Evolutionary conservation across 2,113 vertebrate genomes (phyloP).

Genomic region (Podilymbus podiceps): DNA sequence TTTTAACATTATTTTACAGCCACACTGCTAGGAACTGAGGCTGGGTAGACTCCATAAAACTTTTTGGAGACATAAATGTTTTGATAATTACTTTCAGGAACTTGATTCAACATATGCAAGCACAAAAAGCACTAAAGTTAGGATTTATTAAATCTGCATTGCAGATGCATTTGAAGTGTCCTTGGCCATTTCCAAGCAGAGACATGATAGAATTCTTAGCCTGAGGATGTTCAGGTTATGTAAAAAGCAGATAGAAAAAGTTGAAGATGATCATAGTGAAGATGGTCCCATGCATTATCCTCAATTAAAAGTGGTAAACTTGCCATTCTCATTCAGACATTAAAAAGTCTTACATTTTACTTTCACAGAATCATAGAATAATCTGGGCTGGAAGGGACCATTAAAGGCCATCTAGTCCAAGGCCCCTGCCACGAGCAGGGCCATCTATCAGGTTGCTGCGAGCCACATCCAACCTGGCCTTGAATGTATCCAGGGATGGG

Average conservation of each 20-base stretch:
- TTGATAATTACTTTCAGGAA: not conserved
- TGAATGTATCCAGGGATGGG: too few relatives aligned
- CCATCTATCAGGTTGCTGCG: too few relatives aligned
- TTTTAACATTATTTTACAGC: constrained; percentile 18
- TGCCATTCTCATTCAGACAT: not conserved
- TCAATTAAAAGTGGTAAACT: not conserved
- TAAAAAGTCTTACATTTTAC: not conserved
- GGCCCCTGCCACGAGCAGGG: too few relatives aligned
- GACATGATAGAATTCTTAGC: not conserved
- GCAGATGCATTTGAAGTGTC: not conserved
- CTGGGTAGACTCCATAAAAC: constrained; percentile 61
- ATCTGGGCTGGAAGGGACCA: too few relatives aligned
- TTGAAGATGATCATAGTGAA: not conserved
- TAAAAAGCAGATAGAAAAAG: not conserved
- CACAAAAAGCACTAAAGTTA: not conserved
- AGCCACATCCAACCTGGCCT: too few relatives aligned
- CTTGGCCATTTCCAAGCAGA: not conserved
- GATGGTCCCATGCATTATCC: not conserved
- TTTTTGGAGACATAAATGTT: not conserved
- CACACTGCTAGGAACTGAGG: not conserved
- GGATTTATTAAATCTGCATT: not conserved
- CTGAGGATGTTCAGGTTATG: not conserved
- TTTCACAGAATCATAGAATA: not conserved
- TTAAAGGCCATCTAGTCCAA: too few relatives aligned
- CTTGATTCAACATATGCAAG: not conserved